Conservation (phyloP, 2,888 invertebrate species). For the Cheilosia vulpina region DNA sequence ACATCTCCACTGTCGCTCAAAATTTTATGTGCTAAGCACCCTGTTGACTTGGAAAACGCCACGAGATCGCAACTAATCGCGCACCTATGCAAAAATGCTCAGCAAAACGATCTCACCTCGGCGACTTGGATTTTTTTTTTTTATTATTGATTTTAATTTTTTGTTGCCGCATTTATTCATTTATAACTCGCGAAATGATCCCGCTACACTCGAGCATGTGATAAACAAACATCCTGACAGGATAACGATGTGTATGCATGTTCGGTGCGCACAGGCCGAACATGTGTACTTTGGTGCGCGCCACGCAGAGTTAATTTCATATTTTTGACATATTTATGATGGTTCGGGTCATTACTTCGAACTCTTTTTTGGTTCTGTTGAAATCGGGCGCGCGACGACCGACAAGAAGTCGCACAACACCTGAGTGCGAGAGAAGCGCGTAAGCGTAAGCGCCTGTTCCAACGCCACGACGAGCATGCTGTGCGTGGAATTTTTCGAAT, state of each 20-base stretch:
- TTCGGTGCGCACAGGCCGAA: conserved; percentile 52
- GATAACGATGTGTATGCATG: conserved; percentile 72
- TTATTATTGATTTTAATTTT: conserved; percentile 36
- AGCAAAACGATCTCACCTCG: conserved; percentile 53
- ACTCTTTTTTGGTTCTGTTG: conserved; percentile 62
- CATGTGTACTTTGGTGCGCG: conserved; percentile 79
- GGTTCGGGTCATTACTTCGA: conserved; percentile 81
- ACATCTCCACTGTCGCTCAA: not conserved
- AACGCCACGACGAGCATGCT: conserved; percentile 48
- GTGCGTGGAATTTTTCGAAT: conserved; percentile 69
- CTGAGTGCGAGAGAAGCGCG: conserved; percentile 41
- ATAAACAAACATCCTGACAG: conserved; percentile 75
- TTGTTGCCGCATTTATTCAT: conserved; percentile 27
- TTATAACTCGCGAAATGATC: conserved; percentile 43
- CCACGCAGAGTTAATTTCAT: conserved; percentile 80
- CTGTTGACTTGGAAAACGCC: conserved; percentile 32
- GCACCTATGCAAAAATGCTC: conserved; percentile 31
- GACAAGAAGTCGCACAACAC: conserved; percentile 38
- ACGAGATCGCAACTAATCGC: conserved; percentile 55
- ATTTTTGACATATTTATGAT: conserved; percentile 83
- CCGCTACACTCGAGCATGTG: conserved; percentile 41
- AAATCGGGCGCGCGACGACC: conserved; percentile 9
- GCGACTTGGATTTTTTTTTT: not conserved
- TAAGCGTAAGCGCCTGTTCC: conserved; percentile 34
- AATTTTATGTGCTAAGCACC: conserved; percentile 44